Percentiles rank a stretch among this genome's conserved stretches.
Conservation (phyloP, 2,113 vertebrate species). For the Parus major region DNA sequence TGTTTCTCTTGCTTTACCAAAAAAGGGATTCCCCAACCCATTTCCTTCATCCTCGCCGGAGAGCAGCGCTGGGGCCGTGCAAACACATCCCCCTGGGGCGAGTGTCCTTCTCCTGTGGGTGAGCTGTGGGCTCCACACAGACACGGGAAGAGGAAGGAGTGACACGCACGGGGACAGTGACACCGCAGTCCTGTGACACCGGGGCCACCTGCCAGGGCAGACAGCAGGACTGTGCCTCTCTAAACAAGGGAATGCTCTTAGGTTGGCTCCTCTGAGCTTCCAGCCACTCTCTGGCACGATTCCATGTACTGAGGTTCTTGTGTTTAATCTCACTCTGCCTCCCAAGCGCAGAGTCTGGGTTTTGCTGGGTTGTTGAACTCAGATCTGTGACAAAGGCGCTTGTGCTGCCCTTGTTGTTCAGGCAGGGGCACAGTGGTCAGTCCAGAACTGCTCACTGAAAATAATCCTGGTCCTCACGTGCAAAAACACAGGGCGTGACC, state of each 20-base stretch:
- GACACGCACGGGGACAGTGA: slow-evolving; percentile 38
- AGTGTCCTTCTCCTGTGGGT: background rate
- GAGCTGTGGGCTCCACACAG: background rate
- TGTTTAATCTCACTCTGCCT: background rate
- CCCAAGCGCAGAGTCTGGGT: background rate
- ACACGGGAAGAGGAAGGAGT: slow-evolving; percentile 4
- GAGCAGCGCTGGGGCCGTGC: accelerated
- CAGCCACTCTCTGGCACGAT: background rate
- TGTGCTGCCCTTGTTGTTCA: background rate
- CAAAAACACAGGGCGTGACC: background rate
- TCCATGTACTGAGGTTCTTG: background rate
- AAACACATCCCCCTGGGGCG: background rate
- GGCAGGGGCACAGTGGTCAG: background rate
- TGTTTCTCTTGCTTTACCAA: background rate
- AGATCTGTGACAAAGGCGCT: background rate
- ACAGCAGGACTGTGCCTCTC: background rate
- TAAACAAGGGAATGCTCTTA: background rate
- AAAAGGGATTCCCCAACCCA: background rate
- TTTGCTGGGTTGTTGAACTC: background rate
- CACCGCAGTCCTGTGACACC: slow-evolving; percentile 74
- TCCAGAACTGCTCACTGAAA: background rate
- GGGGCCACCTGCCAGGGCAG: slow-evolving; percentile 54
- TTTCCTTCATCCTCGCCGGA: background rate
- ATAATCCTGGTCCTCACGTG: background rate
- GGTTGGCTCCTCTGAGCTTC: background rate